These are phyloP conservation scores for Sebastes itinus DNA, from an alignment of 2,797 vertebrate species.

Conservation along the genomic window DNA sequence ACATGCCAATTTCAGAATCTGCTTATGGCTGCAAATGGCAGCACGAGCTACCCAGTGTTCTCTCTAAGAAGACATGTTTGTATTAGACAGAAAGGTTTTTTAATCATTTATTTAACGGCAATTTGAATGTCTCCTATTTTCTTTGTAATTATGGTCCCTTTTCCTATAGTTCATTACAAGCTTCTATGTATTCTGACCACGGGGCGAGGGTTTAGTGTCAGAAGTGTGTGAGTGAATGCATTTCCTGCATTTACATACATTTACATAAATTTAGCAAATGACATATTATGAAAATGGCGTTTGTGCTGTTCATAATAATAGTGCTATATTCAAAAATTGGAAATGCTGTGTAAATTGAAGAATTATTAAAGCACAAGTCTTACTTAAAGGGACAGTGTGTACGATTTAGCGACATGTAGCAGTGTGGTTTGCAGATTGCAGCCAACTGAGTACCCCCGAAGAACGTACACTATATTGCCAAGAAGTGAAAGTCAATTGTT, in stretches of 20 bases:
- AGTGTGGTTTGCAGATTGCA: too few relatives aligned
- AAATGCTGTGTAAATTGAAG: not conserved
- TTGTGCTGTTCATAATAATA: not conserved
- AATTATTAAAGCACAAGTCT: not conserved
- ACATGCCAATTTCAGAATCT: not conserved
- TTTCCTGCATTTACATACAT: not conserved
- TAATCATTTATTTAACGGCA: not conserved
- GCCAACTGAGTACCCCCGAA: too few relatives aligned
- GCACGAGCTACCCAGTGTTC: not conserved
- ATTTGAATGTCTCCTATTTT: not conserved
- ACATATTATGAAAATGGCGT: not conserved
- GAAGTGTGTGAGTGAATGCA: not conserved
- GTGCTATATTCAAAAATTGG: not conserved
- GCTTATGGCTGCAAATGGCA: not conserved
- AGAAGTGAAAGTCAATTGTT: too few relatives aligned
- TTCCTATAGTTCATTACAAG: too few relatives aligned
- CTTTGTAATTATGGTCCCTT: not conserved
- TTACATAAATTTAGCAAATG: not conserved
- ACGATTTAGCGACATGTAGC: too few relatives aligned
- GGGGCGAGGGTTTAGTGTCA: not conserved
- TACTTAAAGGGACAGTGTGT: too few relatives aligned
- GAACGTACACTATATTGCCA: too few relatives aligned
- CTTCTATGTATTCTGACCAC: not conserved
- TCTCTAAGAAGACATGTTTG: not conserved
- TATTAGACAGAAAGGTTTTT: not conserved